Evolutionary conservation across 2,888 invertebrate genomes (phyloP).

Genomic region (Drosophila borborema): DNA sequence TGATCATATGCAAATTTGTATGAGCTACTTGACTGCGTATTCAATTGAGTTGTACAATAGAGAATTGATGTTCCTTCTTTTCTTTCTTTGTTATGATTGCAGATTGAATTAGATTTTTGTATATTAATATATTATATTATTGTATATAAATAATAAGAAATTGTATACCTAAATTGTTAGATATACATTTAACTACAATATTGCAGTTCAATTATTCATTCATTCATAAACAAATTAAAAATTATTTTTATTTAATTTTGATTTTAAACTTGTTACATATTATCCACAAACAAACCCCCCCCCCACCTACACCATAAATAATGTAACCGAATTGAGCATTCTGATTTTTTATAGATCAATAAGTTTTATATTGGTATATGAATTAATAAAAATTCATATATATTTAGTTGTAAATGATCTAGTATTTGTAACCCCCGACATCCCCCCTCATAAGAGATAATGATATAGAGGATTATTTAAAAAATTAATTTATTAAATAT

Average conservation of each 20-base stretch:
- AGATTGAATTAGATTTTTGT: background rate
- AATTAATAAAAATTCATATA: too few species aligned
- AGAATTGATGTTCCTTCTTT: background rate
- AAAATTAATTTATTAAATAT: too few species aligned
- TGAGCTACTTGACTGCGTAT: background rate
- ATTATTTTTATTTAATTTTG: background rate
- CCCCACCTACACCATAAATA: too few species aligned
- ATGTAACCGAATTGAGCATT: too few species aligned
- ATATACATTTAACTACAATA: background rate
- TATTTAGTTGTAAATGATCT: too few species aligned
- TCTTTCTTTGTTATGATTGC: background rate
- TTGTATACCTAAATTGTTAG: background rate
- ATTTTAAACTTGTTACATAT: too few species aligned
- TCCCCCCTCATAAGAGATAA: too few species aligned
- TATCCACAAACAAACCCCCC: too few species aligned
- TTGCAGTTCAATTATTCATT: background rate
- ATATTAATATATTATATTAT: background rate
- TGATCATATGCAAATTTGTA: slow-evolving; percentile 32
- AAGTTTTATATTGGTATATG: too few species aligned
- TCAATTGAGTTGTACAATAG: slow-evolving; percentile 7
- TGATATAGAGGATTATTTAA: too few species aligned
- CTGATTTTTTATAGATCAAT: too few species aligned
- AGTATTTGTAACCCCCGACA: too few species aligned
- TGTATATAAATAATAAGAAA: background rate
- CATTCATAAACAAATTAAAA: background rate